Percentiles rank a stretch among this genome's conserved stretches.
phyloP scores from a whole-genome alignment of 2,888 invertebrate species.

The Argyresthia goedartella region DNA sequence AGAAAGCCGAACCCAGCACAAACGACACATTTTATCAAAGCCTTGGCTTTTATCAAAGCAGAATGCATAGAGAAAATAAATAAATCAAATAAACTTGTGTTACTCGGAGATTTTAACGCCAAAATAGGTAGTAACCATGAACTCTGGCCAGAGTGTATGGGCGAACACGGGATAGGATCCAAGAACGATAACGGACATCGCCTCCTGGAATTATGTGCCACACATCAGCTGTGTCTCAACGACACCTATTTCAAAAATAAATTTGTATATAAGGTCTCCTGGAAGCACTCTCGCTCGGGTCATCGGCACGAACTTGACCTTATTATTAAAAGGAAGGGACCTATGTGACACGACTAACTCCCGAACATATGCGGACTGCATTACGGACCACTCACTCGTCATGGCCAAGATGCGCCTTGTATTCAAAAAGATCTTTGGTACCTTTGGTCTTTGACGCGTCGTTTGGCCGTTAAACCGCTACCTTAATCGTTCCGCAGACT shows the following conservation, averaged over 20 bases:
- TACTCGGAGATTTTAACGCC: slow-evolving; percentile 2
- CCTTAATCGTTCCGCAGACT: too few species aligned
- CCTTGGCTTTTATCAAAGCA: too few species aligned
- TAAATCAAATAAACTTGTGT: background rate
- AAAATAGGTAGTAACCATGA: background rate
- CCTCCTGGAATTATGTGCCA: slow-evolving; percentile 11
- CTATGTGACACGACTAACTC: background rate
- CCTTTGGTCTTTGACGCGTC: too few species aligned
- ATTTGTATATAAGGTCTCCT: slow-evolving; percentile 9
- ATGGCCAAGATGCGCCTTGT: background rate
- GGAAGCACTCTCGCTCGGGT: background rate
- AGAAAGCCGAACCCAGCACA: too few species aligned
- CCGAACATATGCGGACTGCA: background rate
- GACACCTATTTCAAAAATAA: slow-evolving; percentile 13
- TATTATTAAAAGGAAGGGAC: slow-evolving; percentile 4
- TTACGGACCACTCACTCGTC: background rate
- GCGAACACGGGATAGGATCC: background rate
- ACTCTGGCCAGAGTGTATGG: background rate
- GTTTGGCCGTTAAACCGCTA: too few species aligned
- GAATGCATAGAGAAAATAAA: background rate
- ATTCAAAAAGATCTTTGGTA: background rate
- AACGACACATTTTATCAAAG: background rate
- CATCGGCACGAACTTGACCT: background rate
- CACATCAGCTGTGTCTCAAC: slow-evolving; percentile 10
- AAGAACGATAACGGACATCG: slow-evolving; percentile 3